These are phyloP conservation scores for Ophonus ardosiacus DNA, from an alignment of 2,888 invertebrate genomes.

Conservation along the genomic window DNA sequence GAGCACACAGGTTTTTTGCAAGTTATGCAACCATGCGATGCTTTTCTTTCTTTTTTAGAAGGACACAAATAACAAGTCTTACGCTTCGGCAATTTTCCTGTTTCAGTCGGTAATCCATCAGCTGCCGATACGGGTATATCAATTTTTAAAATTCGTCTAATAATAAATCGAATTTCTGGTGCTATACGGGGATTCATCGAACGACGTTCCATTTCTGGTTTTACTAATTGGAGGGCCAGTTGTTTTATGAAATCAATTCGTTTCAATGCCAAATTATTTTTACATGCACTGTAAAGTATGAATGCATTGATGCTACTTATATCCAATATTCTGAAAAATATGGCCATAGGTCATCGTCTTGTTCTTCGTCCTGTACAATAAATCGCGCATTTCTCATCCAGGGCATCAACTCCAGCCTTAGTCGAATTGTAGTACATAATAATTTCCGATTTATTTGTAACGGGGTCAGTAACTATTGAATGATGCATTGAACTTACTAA, in stretches of 20 bases:
- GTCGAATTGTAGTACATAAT: conserved; percentile 20
- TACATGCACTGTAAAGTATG: conserved; percentile 25
- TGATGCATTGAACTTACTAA: conserved; percentile 66
- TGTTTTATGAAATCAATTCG: conserved; percentile 29
- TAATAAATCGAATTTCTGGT: conserved; percentile 10
- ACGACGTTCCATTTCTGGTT: conserved; percentile 24
- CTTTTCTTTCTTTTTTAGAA: conserved; percentile 15
- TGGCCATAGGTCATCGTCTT: conserved; percentile 43
- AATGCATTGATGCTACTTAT: conserved; percentile 37
- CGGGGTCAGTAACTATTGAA: conserved; percentile 57
- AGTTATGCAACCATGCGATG: conserved; percentile 25
- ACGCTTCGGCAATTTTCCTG: conserved; percentile 22
- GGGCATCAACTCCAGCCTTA: conserved; percentile 33
- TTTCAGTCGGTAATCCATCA: not conserved
- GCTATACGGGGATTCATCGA: conserved; percentile 4
- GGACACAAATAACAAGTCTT: conserved; percentile 22
- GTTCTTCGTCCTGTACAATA: conserved; percentile 41
- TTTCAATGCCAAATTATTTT: conserved; percentile 9
- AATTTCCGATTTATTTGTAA: conserved; percentile 52
- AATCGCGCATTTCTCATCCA: conserved; percentile 35
- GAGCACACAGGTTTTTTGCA: not conserved
- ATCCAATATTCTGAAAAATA: conserved; percentile 53
- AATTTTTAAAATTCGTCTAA: conserved; percentile 21
- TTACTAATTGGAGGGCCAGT: conserved; percentile 28
- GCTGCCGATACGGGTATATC: not conserved